Percentiles rank a stretch among this genome's conserved stretches.
Evolutionary conservation across 2,113 vertebrate species (phyloP).

Genomic region (Thunnus thynnus): DNA sequence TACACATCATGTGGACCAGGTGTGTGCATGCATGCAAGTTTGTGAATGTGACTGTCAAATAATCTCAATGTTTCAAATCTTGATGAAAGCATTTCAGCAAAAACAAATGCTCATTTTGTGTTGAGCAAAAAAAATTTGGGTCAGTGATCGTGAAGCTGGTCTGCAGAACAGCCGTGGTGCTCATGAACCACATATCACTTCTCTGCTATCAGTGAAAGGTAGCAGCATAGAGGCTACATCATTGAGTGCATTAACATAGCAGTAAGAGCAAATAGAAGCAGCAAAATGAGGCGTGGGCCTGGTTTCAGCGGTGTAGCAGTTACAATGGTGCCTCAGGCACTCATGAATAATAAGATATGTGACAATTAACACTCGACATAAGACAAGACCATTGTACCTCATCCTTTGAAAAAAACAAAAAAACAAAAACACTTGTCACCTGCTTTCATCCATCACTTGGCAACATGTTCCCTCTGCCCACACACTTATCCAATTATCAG

Average conservation of each 20-base stretch:
- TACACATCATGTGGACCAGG: conserved; percentile 23
- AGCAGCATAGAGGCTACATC: conserved; percentile 48
- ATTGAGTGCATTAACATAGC: conserved; percentile 56
- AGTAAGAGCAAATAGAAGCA: conserved; percentile 63
- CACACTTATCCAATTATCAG: conserved; percentile 38
- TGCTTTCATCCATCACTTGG: conserved; percentile 52
- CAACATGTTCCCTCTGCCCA: conserved; percentile 41
- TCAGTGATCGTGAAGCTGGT: conserved; percentile 65
- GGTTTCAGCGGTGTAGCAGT: conserved; percentile 66
- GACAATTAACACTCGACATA: conserved; percentile 69
- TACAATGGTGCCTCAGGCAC: conserved; percentile 69
- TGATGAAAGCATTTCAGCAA: conserved; percentile 16
- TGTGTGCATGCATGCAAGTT: conserved; percentile 6
- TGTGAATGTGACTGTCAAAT: conserved; percentile 6
- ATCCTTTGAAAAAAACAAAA: conserved; percentile 2
- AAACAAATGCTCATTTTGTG: conserved; percentile 20
- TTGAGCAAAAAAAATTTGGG: conserved; percentile 64
- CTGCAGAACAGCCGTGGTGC: conserved; percentile 46
- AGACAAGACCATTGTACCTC: conserved; percentile 37
- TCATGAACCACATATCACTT: conserved; percentile 53
- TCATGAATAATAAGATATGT: conserved; percentile 73
- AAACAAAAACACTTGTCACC: conserved; percentile 24
- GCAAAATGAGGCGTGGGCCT: conserved; percentile 77
- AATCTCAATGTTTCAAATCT: conserved; percentile 3
- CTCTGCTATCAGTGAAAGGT: conserved; percentile 53